Evolutionary conservation across 2,113 vertebrate genomes (phyloP).

Genomic region (Macrotis lagotis): DNA sequence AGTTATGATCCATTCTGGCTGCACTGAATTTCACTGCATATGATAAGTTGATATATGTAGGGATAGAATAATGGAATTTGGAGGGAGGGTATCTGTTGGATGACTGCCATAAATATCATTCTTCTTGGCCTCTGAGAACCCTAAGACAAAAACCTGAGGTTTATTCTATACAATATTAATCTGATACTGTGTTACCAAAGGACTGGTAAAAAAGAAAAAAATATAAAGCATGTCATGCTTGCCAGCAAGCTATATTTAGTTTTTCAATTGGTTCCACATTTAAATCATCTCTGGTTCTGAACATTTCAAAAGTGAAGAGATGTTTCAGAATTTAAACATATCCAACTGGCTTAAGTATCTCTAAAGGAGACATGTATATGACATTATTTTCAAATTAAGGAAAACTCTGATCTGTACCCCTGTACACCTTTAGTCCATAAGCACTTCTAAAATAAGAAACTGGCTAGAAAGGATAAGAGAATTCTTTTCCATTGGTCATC

Average conservation of each 20-base stretch:
- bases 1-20: neutral
- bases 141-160: conserved; percentile 36
- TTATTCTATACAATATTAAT: neutral
- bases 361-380: neutral
- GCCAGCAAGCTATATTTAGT: conserved; percentile 26
- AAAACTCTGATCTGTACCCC: neutral
- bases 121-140: conserved; percentile 1
- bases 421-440: neutral
- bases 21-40: neutral
- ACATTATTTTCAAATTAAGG: neutral
- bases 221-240: neutral
- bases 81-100: neutral
- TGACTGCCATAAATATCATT: neutral
- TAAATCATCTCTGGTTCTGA: conserved; percentile 3
- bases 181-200: neutral
- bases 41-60: neutral
- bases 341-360: conserved; percentile 8
- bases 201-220: neutral
- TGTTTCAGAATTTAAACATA: neutral
- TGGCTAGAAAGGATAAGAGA: neutral
- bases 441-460: neutral
- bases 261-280: conserved; percentile 25
- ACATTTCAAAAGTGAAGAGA: conserved; percentile 13
- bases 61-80: neutral
- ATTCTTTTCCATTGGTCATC: neutral